Evolutionary conservation across 1,140 invertebrate genomes (phyloP), one percentile per base, ranked within the genome.

Genomic region (Agraylea sexmaculata): DNA sequence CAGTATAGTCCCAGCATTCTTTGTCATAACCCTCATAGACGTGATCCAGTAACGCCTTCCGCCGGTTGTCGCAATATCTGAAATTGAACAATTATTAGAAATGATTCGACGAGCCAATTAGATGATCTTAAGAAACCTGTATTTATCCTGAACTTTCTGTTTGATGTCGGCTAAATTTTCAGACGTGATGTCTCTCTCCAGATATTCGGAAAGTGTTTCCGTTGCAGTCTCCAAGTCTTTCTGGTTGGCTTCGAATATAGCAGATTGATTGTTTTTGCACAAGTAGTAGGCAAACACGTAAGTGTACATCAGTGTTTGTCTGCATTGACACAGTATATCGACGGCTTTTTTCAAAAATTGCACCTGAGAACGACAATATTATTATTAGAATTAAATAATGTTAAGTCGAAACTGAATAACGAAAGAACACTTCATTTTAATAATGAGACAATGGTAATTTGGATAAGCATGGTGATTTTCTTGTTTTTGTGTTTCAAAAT

Each of bases 221-320:
- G 93, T 98, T 37, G 92, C 90, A 54, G 83, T 86, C 67, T 98
- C 93, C 43, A 99, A 72, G 74, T 99, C 94, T 59, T 85, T 86
- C 73, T 99, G 95, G 75, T 99, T 99, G 62, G 94, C 91, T 72
- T 97, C 93, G 73, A 98, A 99, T 56, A 99, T 95, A 61, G 91
- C 87, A 53, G 91, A 94, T 66, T 99, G 93, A 73, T 98, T 98
- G 69, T 94, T 97, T 71, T 93, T 94, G 57, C 80, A 78, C 54
- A 98, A 74, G 62, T 98, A 99, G 68, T 93, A 99, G 52, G 94
- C 95, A 75, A 99, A 99, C 37, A 96, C 93, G 63, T 98, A 98
- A 37, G 94, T 98, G 69, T 93, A 99, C 92, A 98, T 98, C 7
- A 99, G 71, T 15, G 93, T 98, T 65, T 96, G 91, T 42, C 94